A percentile compares a stretch with the other conserved stretches of the same genome.
Evolutionary conservation across 2,797 vertebrate genomes (phyloP).

Genomic region (Anniella stebbinsi): DNA sequence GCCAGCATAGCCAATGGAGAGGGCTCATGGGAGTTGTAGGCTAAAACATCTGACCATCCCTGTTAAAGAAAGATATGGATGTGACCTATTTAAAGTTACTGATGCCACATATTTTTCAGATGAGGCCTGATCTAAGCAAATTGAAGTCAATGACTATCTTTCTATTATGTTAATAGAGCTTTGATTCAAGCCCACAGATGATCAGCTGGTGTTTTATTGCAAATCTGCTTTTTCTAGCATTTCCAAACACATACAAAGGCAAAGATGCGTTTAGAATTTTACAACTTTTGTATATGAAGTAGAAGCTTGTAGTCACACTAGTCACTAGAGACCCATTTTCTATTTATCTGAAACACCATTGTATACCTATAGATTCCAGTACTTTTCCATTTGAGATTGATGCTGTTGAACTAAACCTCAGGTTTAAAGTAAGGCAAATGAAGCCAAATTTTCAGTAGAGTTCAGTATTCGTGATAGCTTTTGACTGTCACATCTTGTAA

Average conservation of each 20-base stretch:
- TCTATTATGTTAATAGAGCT: not conserved
- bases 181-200: not conserved
- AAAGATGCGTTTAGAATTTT: not conserved
- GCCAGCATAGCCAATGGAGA: not conserved
- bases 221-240: not conserved
- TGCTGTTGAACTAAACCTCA: not conserved
- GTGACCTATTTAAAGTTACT: conserved; percentile 21
- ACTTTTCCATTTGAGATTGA: not conserved
- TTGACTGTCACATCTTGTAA: not conserved
- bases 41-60: not conserved
- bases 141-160: not conserved
- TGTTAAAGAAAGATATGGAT: not conserved
- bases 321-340: not conserved
- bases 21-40: not conserved
- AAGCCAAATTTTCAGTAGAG: no score
- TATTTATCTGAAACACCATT: not conserved
- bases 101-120: conserved; percentile 32
- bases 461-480: not conserved
- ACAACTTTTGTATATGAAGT: not conserved
- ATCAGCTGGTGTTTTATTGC: not conserved
- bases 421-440: not conserved
- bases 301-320: not conserved
- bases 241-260: not conserved
- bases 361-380: not conserved
- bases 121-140: not conserved